These are phyloP conservation scores for Argya squamiceps DNA, from an alignment of 2,797 vertebrate species.

Conservation along the genomic window DNA sequence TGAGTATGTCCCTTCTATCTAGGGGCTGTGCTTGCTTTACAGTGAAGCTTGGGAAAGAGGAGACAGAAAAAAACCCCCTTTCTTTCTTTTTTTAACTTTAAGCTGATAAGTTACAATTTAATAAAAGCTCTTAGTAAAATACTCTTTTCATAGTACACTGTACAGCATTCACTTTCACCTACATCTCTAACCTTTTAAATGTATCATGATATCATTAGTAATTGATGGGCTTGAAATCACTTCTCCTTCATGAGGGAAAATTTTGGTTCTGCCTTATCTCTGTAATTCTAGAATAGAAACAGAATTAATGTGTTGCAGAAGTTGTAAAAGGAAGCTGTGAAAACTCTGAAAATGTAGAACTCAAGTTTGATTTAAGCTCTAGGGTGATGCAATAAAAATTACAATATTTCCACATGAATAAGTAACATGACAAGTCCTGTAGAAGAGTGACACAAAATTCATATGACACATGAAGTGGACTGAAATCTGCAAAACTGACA, in stretches of 20 bases:
- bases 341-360: not conserved
- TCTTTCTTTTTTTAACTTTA: not conserved
- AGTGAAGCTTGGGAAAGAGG: not conserved
- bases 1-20: accelerated
- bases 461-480: not conserved
- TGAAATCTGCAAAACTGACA: not conserved
- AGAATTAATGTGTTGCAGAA: not conserved
- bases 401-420: not conserved
- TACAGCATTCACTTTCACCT: not conserved
- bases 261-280: not conserved
- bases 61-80: not conserved
- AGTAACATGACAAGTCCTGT: not conserved
- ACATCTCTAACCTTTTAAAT: not conserved
- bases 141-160: not conserved
- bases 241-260: not conserved
- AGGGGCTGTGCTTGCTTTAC: not conserved
- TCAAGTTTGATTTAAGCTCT: not conserved
- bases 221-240: not conserved
- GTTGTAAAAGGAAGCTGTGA: not conserved
- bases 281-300: not conserved
- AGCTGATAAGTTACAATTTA: not conserved
- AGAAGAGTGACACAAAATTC: not conserved
- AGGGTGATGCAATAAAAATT: not conserved
- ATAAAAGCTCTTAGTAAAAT: not conserved
- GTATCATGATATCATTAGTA: not conserved